phyloP scores from a whole-genome alignment of 35 echinoderm and acorn worm species.

The Apostichopus japonicus region DNA sequence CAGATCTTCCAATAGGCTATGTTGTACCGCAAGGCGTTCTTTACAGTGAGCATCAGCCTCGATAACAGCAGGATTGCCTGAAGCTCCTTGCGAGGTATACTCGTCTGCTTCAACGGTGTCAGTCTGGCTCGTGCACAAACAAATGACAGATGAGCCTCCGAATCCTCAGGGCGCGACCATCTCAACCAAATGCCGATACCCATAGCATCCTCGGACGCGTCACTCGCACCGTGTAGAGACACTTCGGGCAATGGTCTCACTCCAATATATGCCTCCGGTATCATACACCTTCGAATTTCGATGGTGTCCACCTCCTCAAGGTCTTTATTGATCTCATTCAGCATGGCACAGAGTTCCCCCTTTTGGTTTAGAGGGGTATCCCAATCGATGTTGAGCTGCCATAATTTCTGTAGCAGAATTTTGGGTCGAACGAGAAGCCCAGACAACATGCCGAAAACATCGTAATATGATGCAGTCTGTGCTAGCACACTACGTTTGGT shows the following conservation, averaged over 20 bases:
- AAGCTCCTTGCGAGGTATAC: slow-evolving; percentile 75
- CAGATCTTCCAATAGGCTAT: slow-evolving; percentile 69
- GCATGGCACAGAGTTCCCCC: slow-evolving; percentile 7
- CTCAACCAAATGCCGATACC: slow-evolving; percentile 81
- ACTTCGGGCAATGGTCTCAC: slow-evolving; percentile 70
- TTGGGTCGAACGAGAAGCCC: slow-evolving; percentile 56
- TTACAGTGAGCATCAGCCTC: slow-evolving; percentile 68
- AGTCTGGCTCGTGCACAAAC: slow-evolving; percentile 66
- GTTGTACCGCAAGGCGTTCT: slow-evolving; percentile 59
- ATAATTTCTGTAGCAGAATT: slow-evolving; percentile 72
- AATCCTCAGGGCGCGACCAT: slow-evolving; percentile 45
- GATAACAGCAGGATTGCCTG: slow-evolving; percentile 69
- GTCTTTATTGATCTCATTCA: slow-evolving; percentile 60
- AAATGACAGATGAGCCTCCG: slow-evolving; percentile 68
- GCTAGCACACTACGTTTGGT: slow-evolving; percentile 71
- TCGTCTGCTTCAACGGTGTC: slow-evolving; percentile 76
- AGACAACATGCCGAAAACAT: slow-evolving; percentile 71
- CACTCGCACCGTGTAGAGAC: slow-evolving; percentile 74
- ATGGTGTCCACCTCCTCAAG: slow-evolving; percentile 50
- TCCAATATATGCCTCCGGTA: slow-evolving; percentile 67
- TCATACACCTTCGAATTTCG: slow-evolving; percentile 73
- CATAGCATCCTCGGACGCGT: slow-evolving; percentile 84
- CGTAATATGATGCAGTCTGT: slow-evolving; percentile 79
- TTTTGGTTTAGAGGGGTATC: slow-evolving; percentile 57
- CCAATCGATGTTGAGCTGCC: slow-evolving; percentile 75